Evolutionary conservation across 2,888 invertebrate species (phyloP), one percentile per base, ranked within the genome.

Genomic region (Orchesella flavescens): DNA sequence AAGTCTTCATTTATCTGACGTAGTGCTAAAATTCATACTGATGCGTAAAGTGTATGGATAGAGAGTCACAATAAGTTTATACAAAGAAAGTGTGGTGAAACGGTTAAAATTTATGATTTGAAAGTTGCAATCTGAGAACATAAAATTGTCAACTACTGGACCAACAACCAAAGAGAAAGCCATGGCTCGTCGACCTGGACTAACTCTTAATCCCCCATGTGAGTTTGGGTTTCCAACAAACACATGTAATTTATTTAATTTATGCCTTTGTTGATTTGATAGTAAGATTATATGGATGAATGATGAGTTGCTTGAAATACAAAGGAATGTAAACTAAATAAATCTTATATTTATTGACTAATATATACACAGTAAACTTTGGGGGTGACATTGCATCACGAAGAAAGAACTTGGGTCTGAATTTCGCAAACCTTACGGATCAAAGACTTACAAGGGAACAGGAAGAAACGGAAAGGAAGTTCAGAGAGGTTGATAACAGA

Each of bases 401-500:
- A 43, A 81, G 74, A 53, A 85, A 69, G 55, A 80, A 78, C 55
- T 57, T 85, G 69, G 84, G 66, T 13, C 68, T 87, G 17, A 85
- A 84, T 79, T 86, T 87, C 63, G 84, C 71, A 24, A 78, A 74
- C 9, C 34, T 85, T 61, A 7, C 34, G 34, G 77, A 76, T 1
- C 55, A 73, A 59, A 69, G 81, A n/a, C 49, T 59, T 21, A 78
- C 86, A n/a, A 94, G 89, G 44, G 93, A 90, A 55, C 90, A 90
- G 87, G 90, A 90, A 23, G 93, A 93, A 89, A 92, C 93, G 75
- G 97, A 97, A 89, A 93, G 93, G 86, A 95, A 95, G 90, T 93
- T 97, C 89, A 94, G 95, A 89, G 97, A 97, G 91, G 97, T 98
- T 81, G 96, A 96, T 93, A 95, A 96, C 91, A 95, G 95, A 91